Evolutionary conservation across 2,797 vertebrate species (phyloP), one percentile per base, ranked within the genome.

Genomic region (Cirrhinus molitorella): DNA sequence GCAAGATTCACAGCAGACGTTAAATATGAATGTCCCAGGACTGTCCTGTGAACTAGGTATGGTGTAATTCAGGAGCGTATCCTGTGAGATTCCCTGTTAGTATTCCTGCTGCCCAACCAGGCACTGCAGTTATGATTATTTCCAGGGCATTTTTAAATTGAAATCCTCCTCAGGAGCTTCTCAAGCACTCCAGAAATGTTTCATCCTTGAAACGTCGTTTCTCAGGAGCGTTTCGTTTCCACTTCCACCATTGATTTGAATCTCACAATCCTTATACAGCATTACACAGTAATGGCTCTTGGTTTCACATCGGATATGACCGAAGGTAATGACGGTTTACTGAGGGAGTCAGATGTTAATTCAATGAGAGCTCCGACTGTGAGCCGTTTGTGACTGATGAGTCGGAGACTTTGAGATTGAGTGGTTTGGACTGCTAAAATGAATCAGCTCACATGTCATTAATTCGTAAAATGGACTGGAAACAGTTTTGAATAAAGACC

Each of bases 1-100:
- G n/a, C 45, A 63, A 1, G 77, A 19, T 34, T 53, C 14, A 40
- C 28, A 66, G 28, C 1, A 23, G 11, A 65, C 9, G 28, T 66
- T 51, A 53, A 79, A 79, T 66, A 79, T 66, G n/a, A 37, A 66
- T 79, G 61, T 10, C 7, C 40, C 17, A 47, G 40, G 67, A 10
- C 40, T 25, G 23, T 45, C 13, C 40, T 70, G 43, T 5, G 2
- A 51, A 31, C 45, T 45, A 47, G 37, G 21, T 23, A 16, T 6
- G 53, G 55, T 3, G 34, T 76, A 43, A 61, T 45, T 76, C n/a
- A 37, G 6, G 21, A 55, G 14, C 13, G 31, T 40, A 23, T 59
- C 37, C 16, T 43, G 73, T 25, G 43, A 28, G 43, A 71, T 49
- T 43, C 14, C 0, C 13, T 11, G 9, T 45, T 76, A 31, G 25